Base-by-base conservation (phyloP, 2,888 invertebrate genomes). In the Acanthacorydalis orientalis region DNA sequence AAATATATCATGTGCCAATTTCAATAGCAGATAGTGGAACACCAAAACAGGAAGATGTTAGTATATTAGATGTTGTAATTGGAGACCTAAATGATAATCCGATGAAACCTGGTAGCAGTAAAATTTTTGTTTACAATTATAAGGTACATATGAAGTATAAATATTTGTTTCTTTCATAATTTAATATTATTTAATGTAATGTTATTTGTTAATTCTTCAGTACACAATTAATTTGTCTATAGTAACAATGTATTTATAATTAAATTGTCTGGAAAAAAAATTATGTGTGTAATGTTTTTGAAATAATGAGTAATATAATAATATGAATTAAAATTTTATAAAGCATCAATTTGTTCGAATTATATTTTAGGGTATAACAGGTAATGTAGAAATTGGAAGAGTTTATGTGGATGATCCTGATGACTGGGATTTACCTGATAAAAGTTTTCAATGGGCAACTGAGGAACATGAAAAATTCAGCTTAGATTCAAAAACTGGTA, bases 381-480 rank as follows among this genome's bases (percentile, higher is more conserved):
- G 83, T 0, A 78, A 83, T 52, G 83, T 83, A 0, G 79, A 83
- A 53, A 90, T 97, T 49, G 97, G 97, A 0, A 74, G 89, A 1
- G 90, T 91, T 1, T 97, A 85, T 67, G 96, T 96, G 0, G 78
- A 87, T 40, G 97, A 98, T 66, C 77, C 80, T 0, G 98, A 98
- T 60, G 97, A 97, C 62, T 97, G 96, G 96, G 97, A 98, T 65
- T 67, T 92, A 44, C 79, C 78, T 0, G 93, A 97, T 64, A 98
- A 98, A 67, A 67, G 73, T 11, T 98, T 93, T 62, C 72, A 70
- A 51, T 88, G 86, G 83, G 67, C 73, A 2, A 68, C 71, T 0
- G 67, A 69, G 0, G 65, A 66, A 47, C 75, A 78, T 53, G 73
- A 76, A 0, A 74, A 78, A 57, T 92, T 92, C 64, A 73, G 75